phyloP scores from a whole-genome alignment of 2,888 invertebrate species.

The Troglohyphantes excavatus region DNA sequence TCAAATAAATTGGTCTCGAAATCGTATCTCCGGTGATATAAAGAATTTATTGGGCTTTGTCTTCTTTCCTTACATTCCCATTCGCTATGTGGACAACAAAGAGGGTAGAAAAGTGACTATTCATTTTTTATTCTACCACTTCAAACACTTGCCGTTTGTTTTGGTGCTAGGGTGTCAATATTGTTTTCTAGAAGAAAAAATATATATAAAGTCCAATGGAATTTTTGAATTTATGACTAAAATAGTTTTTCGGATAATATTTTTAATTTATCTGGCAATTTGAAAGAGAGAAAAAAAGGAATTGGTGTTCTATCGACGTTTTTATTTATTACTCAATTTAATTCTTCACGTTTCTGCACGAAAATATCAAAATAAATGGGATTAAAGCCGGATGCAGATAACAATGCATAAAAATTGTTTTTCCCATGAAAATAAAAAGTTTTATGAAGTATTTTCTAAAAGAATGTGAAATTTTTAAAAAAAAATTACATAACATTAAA shows the following conservation, averaged over 20 bases:
- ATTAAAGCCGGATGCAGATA: neutral
- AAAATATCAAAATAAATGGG: neutral
- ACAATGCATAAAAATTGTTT: neutral
- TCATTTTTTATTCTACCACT: constrained; percentile 20
- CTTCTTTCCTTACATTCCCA: neutral
- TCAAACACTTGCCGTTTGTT: neutral
- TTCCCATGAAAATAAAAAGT: neutral
- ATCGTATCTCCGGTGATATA: neutral
- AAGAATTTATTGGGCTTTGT: constrained; percentile 66
- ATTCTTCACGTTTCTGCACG: neutral
- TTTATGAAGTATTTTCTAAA: neutral
- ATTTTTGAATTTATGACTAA: constrained; percentile 8
- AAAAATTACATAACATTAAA: too few species aligned
- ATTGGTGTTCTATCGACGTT: neutral
- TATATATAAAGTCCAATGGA: neutral
- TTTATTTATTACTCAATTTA: neutral
- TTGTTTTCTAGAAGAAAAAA: constrained; percentile 17
- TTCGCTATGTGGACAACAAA: neutral
- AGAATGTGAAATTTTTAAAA: too few species aligned
- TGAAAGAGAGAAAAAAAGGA: neutral
- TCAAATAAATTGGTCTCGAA: constrained; percentile 34
- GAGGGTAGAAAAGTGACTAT: constrained; percentile 11
- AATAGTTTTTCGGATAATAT: neutral
- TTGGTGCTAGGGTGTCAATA: neutral
- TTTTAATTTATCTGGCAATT: neutral